Conservation (phyloP, 1,140 invertebrate species). For the Gonioctena quinquepunctata region DNA sequence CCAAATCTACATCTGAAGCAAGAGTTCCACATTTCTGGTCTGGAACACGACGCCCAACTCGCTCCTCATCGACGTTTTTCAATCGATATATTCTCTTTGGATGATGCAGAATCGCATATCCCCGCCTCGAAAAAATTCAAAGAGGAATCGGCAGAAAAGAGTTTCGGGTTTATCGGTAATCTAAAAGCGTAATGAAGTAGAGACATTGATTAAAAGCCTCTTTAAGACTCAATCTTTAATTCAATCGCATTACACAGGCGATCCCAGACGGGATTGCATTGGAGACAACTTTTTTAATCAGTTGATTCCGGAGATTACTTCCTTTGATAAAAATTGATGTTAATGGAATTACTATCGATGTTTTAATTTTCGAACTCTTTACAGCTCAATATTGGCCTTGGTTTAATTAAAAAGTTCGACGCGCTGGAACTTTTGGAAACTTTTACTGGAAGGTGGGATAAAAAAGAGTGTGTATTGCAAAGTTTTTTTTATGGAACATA, state of each 20-base stretch:
- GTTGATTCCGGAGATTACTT: constrained; percentile 53
- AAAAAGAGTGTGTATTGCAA: too few species aligned
- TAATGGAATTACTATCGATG: constrained; percentile 56
- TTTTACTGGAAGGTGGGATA: too few species aligned
- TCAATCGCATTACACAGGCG: constrained; percentile 47
- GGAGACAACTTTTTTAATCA: constrained; percentile 56
- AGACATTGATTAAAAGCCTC: constrained; percentile 54
- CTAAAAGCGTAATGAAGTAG: constrained; percentile 50
- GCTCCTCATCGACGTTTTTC: too few species aligned
- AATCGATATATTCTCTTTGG: too few species aligned
- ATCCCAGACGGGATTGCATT: constrained; percentile 35
- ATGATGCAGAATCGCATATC: too few species aligned
- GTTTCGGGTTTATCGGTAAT: constrained; percentile 40
- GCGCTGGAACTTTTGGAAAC: background rate
- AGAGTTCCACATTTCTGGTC: too few species aligned
- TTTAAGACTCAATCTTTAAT: constrained; percentile 54
- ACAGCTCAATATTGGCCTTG: constrained; percentile 22
- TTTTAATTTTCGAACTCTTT: constrained; percentile 45
- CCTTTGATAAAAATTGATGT: constrained; percentile 52
- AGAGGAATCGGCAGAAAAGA: constrained; percentile 11
- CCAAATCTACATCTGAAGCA: too few species aligned
- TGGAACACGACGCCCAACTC: too few species aligned
- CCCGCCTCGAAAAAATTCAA: background rate
- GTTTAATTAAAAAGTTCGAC: constrained; percentile 48
- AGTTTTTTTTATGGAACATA: too few species aligned